Conservation (phyloP, 2,888 invertebrate species). For the Meteorus cinctellus region DNA sequence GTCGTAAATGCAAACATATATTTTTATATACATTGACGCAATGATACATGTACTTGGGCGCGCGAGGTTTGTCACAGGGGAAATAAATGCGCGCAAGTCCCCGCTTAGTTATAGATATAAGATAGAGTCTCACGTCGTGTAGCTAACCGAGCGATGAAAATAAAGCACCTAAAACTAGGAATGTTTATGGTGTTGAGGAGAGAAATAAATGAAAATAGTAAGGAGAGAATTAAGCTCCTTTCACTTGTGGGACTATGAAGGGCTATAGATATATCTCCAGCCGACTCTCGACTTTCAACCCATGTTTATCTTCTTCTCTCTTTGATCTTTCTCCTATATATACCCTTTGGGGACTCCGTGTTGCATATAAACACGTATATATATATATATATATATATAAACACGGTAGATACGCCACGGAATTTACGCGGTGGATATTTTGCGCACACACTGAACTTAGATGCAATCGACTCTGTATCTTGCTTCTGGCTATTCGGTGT, state of each 20-base stretch:
- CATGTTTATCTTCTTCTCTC: conserved; percentile 45
- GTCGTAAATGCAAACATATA: neutral
- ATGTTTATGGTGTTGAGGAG: conserved; percentile 49
- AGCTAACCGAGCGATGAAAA: conserved; percentile 50
- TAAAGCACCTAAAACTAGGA: conserved; percentile 58
- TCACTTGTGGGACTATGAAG: neutral
- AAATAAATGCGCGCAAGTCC: conserved; percentile 24
- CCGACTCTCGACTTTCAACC: conserved; percentile 39
- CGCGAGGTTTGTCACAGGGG: conserved; percentile 26
- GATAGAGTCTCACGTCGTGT: conserved; percentile 56
- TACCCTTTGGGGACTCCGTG: conserved; percentile 4
- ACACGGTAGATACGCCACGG: conserved; percentile 34
- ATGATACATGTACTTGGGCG: conserved; percentile 31
- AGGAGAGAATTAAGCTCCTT: conserved; percentile 24
- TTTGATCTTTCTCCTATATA: conserved; percentile 29
- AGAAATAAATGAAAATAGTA: conserved; percentile 32
- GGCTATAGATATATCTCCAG: conserved; percentile 1
- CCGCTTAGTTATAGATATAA: conserved; percentile 57
- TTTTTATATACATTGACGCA: neutral
- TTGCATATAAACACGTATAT: conserved; percentile 46
- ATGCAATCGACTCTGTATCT: conserved; percentile 57
- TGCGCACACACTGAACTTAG: conserved; percentile 41
- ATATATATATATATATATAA: neutral
- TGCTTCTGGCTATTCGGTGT: conserved; percentile 57
- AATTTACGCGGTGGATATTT: conserved; percentile 55